phyloP scores from a whole-genome alignment of 1,140 invertebrate genomes.

The Carposina sasakii region DNA sequence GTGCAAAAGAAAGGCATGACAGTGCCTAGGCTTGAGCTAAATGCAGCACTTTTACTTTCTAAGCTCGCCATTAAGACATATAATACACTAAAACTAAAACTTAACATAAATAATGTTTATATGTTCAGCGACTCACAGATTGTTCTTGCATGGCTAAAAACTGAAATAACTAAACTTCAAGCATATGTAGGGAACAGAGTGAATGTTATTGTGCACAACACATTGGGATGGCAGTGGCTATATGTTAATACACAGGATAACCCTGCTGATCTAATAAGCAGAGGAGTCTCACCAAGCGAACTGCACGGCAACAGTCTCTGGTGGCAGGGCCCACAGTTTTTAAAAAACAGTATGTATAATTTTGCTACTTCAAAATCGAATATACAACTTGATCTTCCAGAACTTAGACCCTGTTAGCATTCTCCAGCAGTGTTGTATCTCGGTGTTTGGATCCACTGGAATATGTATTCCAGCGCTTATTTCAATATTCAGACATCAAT shows the following conservation, averaged over 20 bases:
- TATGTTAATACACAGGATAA: constrained; percentile 13
- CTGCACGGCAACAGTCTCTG: constrained; percentile 8
- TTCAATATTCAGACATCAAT: constrained; percentile 12
- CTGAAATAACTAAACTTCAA: constrained; percentile 8
- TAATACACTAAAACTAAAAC: not conserved
- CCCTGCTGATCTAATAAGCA: constrained; percentile 19
- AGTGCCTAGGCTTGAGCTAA: constrained; percentile 6
- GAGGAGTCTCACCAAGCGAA: constrained; percentile 11
- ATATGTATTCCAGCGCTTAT: constrained; percentile 1
- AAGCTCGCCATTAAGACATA: not conserved
- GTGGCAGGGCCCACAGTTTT: constrained; percentile 9
- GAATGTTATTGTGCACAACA: constrained; percentile 7
- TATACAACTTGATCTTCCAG: not conserved
- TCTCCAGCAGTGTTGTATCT: not conserved
- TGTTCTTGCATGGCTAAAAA: constrained; percentile 12
- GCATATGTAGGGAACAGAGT: constrained; percentile 19
- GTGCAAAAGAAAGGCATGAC: not conserved
- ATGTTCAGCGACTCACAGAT: constrained; percentile 18
- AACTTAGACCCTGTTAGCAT: not conserved
- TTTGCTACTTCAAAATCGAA: not conserved
- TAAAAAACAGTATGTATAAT: constrained; percentile 4
- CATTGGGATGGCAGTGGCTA: constrained; percentile 9
- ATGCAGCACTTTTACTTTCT: not conserved
- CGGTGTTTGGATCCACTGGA: not conserved
- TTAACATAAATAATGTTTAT: not conserved